Base-by-base conservation (phyloP, 2,113 vertebrate genomes). In the Plecotus auritus region DNA sequence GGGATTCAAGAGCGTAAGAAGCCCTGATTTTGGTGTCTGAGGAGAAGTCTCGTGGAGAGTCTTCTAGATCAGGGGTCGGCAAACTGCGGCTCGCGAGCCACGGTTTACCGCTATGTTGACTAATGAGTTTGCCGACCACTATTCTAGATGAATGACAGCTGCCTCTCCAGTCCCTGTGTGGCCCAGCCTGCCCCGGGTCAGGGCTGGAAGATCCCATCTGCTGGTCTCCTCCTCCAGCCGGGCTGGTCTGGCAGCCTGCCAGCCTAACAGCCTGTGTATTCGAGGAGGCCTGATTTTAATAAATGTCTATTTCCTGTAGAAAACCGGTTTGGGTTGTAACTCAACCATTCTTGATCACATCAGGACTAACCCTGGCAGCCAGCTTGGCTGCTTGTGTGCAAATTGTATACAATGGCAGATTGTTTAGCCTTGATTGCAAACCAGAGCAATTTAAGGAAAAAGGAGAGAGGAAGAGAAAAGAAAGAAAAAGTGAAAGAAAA, bases 301-400 rank as follows among this genome's bases (percentile, higher is more conserved):
- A 96, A 94, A 92, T 96, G 87, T 95, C 96, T 96, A 45, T 93
- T 96, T 97, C 96, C 95, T 94, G 92, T 83, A 95, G 94, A 96
- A 96, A 97, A 96, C 97, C 22, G 40, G 59, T 96, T 97, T 97
- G 92, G 95, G 96, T 95, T 95, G 88, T 96, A 97, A 94, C 88
- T 30, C 84, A 87, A 74, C 94, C 77, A 85, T 94, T 95, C 90
- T 95, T 94, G 96, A 95, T 96, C 97, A 88, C 96, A 88, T 95
- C 93, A 96, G 76, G 42, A 77, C 90, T 37, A 23, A 96, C 74
- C 35, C 88, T 92, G 94, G 88, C 93, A 90, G 95, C 88, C 93
- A 37, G 67, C 87, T 90, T 93, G 94, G 96, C 93, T 72, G 95
- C 80, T 74, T 74, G 81, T 74, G 91, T 76, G 93, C 84, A 90